Percentiles rank a stretch among this genome's conserved stretches.
phyloP scores from a whole-genome alignment of 2,113 vertebrate species.

The Gymnocephalus cernua region DNA sequence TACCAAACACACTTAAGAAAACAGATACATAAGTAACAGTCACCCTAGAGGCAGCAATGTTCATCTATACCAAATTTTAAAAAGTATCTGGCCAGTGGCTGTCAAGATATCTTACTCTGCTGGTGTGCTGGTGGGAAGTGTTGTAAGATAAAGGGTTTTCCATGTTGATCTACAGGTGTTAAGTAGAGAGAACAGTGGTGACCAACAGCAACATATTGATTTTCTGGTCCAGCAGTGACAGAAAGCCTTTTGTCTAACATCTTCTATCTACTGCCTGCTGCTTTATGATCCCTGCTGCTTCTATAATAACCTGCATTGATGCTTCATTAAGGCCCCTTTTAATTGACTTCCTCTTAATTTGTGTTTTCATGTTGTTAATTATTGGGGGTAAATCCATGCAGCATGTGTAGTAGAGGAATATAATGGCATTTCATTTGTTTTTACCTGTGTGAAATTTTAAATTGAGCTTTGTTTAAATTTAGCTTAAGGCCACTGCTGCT shows the following conservation, averaged over 20 bases:
- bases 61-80: conserved; percentile 31
- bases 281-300: conserved; percentile 65
- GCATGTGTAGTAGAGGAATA: conserved; percentile 7
- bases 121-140: conserved; percentile 32
- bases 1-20: conserved; percentile 37
- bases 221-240: conserved; percentile 66
- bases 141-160: conserved; percentile 53
- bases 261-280: conserved; percentile 49
- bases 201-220: conserved; percentile 75
- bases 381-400: conserved; percentile 22
- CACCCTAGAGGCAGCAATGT: conserved; percentile 38
- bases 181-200: conserved; percentile 57
- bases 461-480: no score
- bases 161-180: conserved; percentile 65
- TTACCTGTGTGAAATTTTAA: neutral
- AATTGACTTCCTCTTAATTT: conserved; percentile 64
- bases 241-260: conserved; percentile 57
- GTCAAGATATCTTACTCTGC: conserved; percentile 33
- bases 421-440: conserved; percentile 42
- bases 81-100: conserved; percentile 18
- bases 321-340: conserved; percentile 64
- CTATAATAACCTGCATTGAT: conserved; percentile 61
- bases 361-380: conserved; percentile 56
- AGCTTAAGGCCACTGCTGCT: neutral
- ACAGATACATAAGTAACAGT: conserved; percentile 34